Evolutionary conservation across 2,113 vertebrate genomes (phyloP), one percentile per base, ranked within the genome.

Genomic region (Etheostoma cragini): DNA sequence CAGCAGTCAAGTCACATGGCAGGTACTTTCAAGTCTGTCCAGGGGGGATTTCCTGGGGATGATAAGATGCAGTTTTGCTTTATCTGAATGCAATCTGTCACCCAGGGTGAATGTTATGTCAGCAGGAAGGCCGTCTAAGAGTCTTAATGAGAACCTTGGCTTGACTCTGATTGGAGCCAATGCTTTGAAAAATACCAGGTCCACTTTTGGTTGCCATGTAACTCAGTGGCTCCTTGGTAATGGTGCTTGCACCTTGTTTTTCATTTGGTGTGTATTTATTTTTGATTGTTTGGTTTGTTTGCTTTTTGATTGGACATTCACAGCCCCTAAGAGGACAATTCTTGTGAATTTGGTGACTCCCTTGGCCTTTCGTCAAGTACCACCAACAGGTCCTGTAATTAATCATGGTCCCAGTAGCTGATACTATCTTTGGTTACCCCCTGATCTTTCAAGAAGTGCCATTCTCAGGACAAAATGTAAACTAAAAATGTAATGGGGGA

Each of bases 131-230:
- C 35, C 54, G 16, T 49, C 58, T 45, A 14, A 65, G 19, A 72
- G 45, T 56, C 70, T 15, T 76, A 72, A 72, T 24, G 33, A 80
- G 42, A 64, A 49, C 22, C 53, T 49, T 76, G 67, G 46, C 63
- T 72, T 49, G 24, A 22, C 54, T 76, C 46, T 77, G 74, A 77
- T 35, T 82, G 53, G 46, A 52, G 13, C 53, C 47, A 66, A 46
- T 47, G 66, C 82, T 79, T 58, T 78, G 21, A 81, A 54, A 78
- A 67, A 78, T 62, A 72, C 65, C 63, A 61, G 57, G 58, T n/a
- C 38, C 47, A 62, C 14, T 53, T 53, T 68, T 68, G 46, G 21
- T 49, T 56, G 16, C 54, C 33, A 68, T 80, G 30, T 83, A 70
- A 66, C 33, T 3, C 26, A 35, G 3, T 5, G 7, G 10, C 17